Evolutionary conservation across 2,888 invertebrate species (phyloP), one percentile per base, ranked within the genome.

Genomic region (Tryphoninae sp.): DNA sequence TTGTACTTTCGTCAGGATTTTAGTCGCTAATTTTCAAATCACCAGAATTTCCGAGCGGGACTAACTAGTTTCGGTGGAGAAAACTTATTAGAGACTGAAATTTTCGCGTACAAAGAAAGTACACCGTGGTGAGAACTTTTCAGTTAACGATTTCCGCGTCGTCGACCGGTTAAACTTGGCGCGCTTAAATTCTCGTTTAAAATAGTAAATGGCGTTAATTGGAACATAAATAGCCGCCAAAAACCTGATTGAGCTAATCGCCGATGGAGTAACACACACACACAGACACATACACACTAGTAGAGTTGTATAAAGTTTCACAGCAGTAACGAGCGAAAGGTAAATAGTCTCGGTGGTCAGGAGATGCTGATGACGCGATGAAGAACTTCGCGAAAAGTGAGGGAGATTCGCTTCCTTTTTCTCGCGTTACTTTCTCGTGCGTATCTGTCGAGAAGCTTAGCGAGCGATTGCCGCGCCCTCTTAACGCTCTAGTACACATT

Each of bases 221-320:
- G 69, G 9, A 71, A 71, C 42, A 45, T 16, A 53, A 23, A 9
- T 33, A 33, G 33, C 7, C 33, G 23, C 16, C 59, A 11, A 11
- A 11, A 59, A 71, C 58, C 59, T 59, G 19, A 45, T 45, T 23
- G 45, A 42, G 22, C 40, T 1, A 58, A 13, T 59, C 23, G 45
- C 9, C 33, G 33, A 33, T 33, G 33, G 4, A 6, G 33, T 33
- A 33, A 33, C 6, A 33, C 33, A 33, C 23, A 8, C 13, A 23
- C 3, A 8, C 23, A 23, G n/a, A n/a, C 3, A 23, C 8, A 2
- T 13, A 59, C 71, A 19, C 19, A 19, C 19, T 19, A 19, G 19
- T 19, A 9, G 16, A 71, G 69, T 42, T 45, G 4, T 51, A 58
- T 58, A 58, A 45, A 71, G 71, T 45, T 71, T 16, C 45, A 26